These are phyloP conservation scores for Indicator maculatus DNA, from an alignment of 2,113 vertebrate species.

Conservation along the genomic window DNA sequence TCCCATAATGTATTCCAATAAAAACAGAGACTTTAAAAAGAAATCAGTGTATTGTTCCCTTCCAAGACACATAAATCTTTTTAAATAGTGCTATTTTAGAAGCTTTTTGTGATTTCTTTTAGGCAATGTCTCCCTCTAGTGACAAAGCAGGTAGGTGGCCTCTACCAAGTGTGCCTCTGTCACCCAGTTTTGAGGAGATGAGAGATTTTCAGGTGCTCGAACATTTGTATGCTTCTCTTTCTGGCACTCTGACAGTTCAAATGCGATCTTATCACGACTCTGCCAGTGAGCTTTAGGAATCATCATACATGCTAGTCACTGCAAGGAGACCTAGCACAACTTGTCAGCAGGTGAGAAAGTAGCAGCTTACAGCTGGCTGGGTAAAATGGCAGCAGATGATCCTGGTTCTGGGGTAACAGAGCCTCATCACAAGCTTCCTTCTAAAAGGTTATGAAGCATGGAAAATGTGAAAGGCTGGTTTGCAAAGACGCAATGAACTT, in stretches of 20 bases:
- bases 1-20: slow-evolving; percentile 52
- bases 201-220: neutral
- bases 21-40: slow-evolving; percentile 62
- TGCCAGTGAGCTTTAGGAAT: neutral
- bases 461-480: neutral
- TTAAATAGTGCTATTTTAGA: neutral
- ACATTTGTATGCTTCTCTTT: neutral
- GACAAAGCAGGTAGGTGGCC: neutral
- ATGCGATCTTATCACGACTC: fast-evolving
- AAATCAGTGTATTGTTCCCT: slow-evolving; percentile 26
- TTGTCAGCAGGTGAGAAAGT: neutral
- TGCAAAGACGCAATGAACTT: neutral
- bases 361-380: neutral
- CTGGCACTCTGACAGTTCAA: neutral
- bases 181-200: neutral
- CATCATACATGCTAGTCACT: neutral
- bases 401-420: neutral
- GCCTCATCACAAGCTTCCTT: neutral
- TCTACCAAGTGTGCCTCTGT: fast-evolving
- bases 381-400: neutral
- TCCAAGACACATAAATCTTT: slow-evolving; percentile 30
- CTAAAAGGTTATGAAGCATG: neutral
- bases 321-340: neutral
- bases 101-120: slow-evolving; percentile 1
- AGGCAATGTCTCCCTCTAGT: slow-evolving; percentile 58